Conservation (phyloP, 2,888 invertebrate genomes). For the Drosophila sordidapex region DNA sequence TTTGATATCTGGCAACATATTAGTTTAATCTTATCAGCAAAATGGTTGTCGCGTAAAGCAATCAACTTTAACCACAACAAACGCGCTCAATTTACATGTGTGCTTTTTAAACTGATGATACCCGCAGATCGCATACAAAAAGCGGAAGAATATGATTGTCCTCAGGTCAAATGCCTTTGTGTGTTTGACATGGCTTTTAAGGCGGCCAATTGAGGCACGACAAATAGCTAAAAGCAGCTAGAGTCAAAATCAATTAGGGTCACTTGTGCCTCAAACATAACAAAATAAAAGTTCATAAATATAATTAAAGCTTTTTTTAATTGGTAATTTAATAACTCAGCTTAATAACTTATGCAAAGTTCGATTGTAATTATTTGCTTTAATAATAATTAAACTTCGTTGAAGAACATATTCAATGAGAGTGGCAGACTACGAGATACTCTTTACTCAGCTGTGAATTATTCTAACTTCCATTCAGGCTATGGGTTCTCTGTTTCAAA, state of each 20-base stretch:
- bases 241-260: slow-evolving; percentile 35
- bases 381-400: neutral
- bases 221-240: slow-evolving; percentile 7
- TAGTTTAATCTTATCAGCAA: neutral
- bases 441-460: neutral
- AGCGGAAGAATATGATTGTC: slow-evolving; percentile 13
- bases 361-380: neutral
- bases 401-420: neutral
- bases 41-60: neutral
- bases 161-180: slow-evolving; percentile 47
- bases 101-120: neutral
- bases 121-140: neutral
- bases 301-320: neutral
- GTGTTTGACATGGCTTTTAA: slow-evolving; percentile 33
- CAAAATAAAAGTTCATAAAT: neutral
- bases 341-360: neutral
- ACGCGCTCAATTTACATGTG: neutral
- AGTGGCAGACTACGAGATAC: neutral
- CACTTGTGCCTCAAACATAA: slow-evolving; percentile 9
- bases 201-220: slow-evolving; percentile 26
- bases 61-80: neutral
- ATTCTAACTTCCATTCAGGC: neutral
- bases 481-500: neutral
- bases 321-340: no score
- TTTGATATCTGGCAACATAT: neutral